Conservation (phyloP, 2,113 vertebrate species). For the Parus major region DNA sequence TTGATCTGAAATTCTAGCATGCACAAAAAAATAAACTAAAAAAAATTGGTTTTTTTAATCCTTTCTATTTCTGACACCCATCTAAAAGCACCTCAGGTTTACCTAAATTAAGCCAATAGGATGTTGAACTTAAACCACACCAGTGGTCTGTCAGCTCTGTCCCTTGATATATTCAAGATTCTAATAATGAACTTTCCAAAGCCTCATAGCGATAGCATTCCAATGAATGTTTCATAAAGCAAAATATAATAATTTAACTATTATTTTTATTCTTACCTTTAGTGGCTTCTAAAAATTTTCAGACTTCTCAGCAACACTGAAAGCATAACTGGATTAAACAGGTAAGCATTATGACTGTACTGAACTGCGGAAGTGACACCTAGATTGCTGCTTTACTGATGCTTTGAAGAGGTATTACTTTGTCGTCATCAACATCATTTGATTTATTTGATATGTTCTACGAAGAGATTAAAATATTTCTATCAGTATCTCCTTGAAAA, state of each 20-base stretch:
- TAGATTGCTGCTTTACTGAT: background rate
- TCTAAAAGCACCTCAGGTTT: background rate
- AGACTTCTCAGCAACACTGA: background rate
- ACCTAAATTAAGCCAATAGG: background rate
- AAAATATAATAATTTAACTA: background rate
- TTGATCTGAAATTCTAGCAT: background rate
- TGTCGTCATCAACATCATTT: background rate
- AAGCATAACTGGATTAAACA: background rate
- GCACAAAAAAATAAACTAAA: background rate
- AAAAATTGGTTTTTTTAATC: background rate
- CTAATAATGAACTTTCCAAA: background rate
- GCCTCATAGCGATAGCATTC: conserved; percentile 5
- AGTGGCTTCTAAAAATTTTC: background rate
- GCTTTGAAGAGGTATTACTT: background rate
- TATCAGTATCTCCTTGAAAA: background rate
- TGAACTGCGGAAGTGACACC: background rate
- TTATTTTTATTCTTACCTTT: conserved; percentile 3
- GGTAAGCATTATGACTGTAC: background rate
- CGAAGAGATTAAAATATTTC: conserved; percentile 28
- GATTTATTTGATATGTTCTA: conserved; percentile 21
- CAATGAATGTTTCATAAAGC: background rate
- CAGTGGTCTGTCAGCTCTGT: background rate
- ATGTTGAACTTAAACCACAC: background rate
- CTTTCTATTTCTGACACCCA: background rate
- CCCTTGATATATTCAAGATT: background rate